phyloP scores from a whole-genome alignment of 1,140 invertebrate genomes.

The Aphidius ervi region DNA sequence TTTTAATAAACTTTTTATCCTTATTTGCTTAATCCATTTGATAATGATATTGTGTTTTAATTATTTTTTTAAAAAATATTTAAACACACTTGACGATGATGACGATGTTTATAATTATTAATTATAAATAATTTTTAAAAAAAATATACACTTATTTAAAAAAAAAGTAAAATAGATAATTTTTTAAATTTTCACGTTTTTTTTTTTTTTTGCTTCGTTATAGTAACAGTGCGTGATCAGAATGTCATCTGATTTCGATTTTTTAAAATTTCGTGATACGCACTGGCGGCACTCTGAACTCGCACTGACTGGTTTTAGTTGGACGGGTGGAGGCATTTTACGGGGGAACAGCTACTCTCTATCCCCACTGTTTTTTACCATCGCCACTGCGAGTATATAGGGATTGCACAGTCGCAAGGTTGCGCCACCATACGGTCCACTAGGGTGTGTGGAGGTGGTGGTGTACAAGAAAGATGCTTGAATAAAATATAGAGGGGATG shows the following conservation, averaged over 20 bases:
- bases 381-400: too few species aligned
- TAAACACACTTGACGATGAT: too few species aligned
- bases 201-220: neutral
- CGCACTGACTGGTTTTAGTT: conserved; percentile 34
- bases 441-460: too few species aligned
- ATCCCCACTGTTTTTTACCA: too few species aligned
- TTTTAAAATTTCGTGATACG: conserved; percentile 7
- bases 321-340: conserved; percentile 24
- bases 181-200: neutral
- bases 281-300: conserved; percentile 36
- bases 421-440: conserved; percentile 30
- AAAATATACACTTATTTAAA: neutral
- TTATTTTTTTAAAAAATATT: too few species aligned
- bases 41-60: too few species aligned
- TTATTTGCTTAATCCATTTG: too few species aligned
- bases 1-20: too few species aligned
- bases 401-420: conserved; percentile 17
- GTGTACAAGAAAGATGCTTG: too few species aligned
- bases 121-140: too few species aligned
- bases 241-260: neutral
- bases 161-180: neutral
- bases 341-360: conserved; percentile 14
- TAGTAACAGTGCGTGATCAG: conserved; percentile 1
- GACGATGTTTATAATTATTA: too few species aligned
- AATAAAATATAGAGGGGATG: too few species aligned